Base-by-base conservation (phyloP, 2,888 invertebrate species). In the Unio delphinus region DNA sequence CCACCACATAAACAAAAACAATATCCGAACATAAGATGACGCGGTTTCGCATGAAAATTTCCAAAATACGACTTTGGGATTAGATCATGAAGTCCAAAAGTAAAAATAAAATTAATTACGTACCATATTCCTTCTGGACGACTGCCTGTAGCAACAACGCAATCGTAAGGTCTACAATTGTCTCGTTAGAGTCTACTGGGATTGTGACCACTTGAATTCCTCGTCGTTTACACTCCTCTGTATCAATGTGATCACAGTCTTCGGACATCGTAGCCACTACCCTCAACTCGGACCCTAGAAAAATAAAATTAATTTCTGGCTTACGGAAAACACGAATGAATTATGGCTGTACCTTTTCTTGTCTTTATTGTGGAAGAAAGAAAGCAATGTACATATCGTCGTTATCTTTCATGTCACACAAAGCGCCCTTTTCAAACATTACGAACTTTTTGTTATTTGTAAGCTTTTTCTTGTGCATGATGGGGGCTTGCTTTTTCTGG, bases 231-330 rank as follows among this genome's bases (percentile, higher is more conserved):
- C 96, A 94, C 86, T 94, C 95, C 0, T 89, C 87, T 4, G 95
- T 86, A 88, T 97, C 95, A 72, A 98, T 93, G 86, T 98, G 97
- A 82, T 96, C 95, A 82, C 93, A 92, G 28, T 97, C 97, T 3
- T 96, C 96, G 0, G 97, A 97, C 92, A 97, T 95, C 1, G 97
- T 97, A 0, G 94, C 93, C 0, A 98, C 92, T 0, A 96, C 95
- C 91, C 95, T 95, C 23, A 97, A 90, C 20, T 92, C 91, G 0
- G 93, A 89, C 0, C 95, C 95, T 66, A 79, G 8, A 26, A 74
- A 74, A 34, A 62, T 65, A 58, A 58, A 54, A 45, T 4, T 56
- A n/a, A 64, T 58, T 28, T 54, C 11, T 11, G 11, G 15, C 26
- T 59, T 18, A 15, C 59, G 59, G 15, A 59, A 23, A 59, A 59